Percentiles rank a stretch among this genome's conserved stretches.
Evolutionary conservation across 2,797 vertebrate species (phyloP).

Genomic region (Petrocephalus schoutedeni): DNA sequence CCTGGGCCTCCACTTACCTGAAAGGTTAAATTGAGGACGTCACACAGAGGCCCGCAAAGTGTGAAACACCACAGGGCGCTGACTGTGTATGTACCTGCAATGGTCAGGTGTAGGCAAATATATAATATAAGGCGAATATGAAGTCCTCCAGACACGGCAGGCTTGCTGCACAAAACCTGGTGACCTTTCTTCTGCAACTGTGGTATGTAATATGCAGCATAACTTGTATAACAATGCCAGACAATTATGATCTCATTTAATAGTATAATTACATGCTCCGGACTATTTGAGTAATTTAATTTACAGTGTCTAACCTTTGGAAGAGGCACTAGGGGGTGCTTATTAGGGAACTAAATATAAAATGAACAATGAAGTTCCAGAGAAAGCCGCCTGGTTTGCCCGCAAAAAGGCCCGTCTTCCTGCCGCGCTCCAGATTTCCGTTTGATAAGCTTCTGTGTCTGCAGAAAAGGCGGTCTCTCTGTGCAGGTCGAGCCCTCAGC

Average conservation of each 20-base stretch:
- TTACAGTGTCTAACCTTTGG: neutral
- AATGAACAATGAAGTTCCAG: neutral
- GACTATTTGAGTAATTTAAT: neutral
- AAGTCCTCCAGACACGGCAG: slow-evolving; percentile 4
- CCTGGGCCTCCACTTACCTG: neutral
- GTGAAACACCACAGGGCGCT: slow-evolving; percentile 30
- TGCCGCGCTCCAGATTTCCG: neutral
- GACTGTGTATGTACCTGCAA: neutral
- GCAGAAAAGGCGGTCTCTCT: neutral
- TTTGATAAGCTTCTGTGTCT: neutral
- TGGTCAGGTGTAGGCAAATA: neutral
- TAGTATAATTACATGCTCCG: neutral
- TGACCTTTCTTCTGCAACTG: slow-evolving; percentile 21
- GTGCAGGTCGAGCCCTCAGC: neutral
- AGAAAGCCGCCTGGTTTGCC: neutral
- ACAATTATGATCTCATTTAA: neutral
- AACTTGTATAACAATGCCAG: neutral
- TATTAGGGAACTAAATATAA: neutral
- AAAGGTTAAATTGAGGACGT: neutral
- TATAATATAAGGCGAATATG: slow-evolving; percentile 2
- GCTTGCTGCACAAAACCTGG: slow-evolving; percentile 30
- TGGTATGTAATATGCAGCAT: neutral
- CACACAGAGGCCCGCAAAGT: slow-evolving; percentile 34
- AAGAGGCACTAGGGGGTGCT: neutral
- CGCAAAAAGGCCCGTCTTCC: neutral